Evolutionary conservation across 2,113 vertebrate species (phyloP).

Genomic region (Xiphophorus hellerii): DNA sequence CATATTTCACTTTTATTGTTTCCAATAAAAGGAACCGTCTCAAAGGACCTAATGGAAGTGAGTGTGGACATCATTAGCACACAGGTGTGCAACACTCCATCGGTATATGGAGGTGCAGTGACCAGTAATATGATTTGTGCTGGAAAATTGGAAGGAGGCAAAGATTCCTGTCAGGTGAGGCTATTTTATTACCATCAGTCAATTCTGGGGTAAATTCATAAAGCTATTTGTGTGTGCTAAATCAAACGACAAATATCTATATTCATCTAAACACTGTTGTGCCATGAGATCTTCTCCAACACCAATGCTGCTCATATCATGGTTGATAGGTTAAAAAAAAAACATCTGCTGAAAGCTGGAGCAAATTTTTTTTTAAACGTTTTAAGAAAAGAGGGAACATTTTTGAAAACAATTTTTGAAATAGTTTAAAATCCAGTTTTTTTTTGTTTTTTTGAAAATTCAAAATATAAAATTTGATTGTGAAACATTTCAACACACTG

Average conservation of each 20-base stretch:
- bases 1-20: not conserved
- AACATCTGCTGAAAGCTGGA: too few relatives aligned
- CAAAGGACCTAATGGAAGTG: conserved; percentile 84
- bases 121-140: conserved; percentile 91
- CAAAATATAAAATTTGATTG: too few relatives aligned
- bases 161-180: conserved; percentile 92
- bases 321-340: too few relatives aligned
- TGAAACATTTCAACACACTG: too few relatives aligned
- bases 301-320: too few relatives aligned
- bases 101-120: conserved; percentile 81
- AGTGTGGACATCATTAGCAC: conserved; percentile 83
- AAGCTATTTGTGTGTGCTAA: not conserved
- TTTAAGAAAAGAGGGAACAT: too few relatives aligned
- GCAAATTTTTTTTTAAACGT: too few relatives aligned
- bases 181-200: not conserved
- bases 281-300: too few relatives aligned
- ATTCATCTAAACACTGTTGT: not conserved
- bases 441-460: too few relatives aligned
- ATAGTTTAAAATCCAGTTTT: too few relatives aligned
- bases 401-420: too few relatives aligned
- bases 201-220: not conserved
- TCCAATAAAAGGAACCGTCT: conserved; percentile 72
- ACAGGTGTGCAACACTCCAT: conserved; percentile 81
- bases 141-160: conserved; percentile 85
- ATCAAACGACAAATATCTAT: not conserved